These are phyloP conservation scores for Silurus asotus DNA, from an alignment of 2,113 vertebrate species.

Conservation along the genomic window DNA sequence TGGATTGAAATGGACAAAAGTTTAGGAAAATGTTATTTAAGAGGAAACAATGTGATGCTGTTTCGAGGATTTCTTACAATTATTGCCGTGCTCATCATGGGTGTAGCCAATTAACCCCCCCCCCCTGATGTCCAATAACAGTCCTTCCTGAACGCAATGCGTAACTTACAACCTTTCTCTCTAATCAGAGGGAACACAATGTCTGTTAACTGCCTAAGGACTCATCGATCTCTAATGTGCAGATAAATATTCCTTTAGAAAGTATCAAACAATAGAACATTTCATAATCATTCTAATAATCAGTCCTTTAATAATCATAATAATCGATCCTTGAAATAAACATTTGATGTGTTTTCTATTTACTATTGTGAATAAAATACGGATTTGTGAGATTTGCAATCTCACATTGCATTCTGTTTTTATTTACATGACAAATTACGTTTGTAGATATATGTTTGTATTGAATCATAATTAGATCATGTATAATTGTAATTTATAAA, in stretches of 20 bases:
- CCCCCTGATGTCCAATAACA: constrained; percentile 8
- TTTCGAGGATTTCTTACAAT: constrained; percentile 33
- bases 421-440: too few species aligned
- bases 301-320: background rate
- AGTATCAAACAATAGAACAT: background rate
- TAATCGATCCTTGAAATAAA: too few species aligned
- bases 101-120: background rate
- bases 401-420: too few species aligned
- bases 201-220: background rate
- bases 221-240: background rate
- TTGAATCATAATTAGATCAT: too few species aligned
- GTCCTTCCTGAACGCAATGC: background rate
- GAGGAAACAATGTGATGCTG: constrained; percentile 24
- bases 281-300: background rate
- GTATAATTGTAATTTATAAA: too few species aligned
- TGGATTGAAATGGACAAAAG: constrained; percentile 8
- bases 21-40: constrained; percentile 30
- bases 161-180: constrained; percentile 10
- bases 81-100: constrained; percentile 7
- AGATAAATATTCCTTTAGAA: background rate
- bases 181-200: background rate
- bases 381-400: too few species aligned
- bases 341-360: too few species aligned
- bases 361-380: too few species aligned
- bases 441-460: too few species aligned